Evolutionary conservation across 1,140 invertebrate genomes (phyloP).

Genomic region (Semibalanus balanoides): DNA sequence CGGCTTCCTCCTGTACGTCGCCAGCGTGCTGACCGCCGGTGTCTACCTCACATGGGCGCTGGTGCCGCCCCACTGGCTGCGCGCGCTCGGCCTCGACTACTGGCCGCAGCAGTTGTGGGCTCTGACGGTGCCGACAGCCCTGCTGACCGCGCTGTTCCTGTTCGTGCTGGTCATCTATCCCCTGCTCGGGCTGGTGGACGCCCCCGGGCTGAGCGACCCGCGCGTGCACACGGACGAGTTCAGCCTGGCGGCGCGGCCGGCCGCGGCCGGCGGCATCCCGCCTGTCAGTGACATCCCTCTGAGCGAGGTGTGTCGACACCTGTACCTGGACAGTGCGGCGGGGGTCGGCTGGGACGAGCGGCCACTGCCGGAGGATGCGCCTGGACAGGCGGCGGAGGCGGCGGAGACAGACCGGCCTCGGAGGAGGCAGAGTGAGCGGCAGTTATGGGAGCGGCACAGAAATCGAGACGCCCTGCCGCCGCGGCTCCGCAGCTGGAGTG

Average conservation of each 20-base stretch:
- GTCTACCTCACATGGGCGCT: background rate
- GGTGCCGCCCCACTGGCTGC: background rate
- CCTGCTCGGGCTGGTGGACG: background rate
- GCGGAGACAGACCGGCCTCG: no score
- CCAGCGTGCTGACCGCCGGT: background rate
- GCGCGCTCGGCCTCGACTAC: background rate
- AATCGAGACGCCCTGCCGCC: background rate
- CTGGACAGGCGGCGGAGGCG: no score
- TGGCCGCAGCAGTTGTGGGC: conserved; percentile 3
- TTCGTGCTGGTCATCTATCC: conserved; percentile 3
- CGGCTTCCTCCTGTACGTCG: background rate
- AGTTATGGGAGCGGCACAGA: background rate
- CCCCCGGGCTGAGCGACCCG: background rate
- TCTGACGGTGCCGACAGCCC: background rate
- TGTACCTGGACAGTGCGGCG: background rate
- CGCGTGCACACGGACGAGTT: background rate
- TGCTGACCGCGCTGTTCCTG: background rate
- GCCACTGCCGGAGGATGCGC: background rate
- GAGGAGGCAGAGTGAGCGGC: background rate
- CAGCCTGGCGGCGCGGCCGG: background rate
- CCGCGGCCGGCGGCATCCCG: background rate
- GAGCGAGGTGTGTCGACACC: background rate
- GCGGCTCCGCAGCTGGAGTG: background rate
- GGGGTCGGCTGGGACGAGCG: background rate
- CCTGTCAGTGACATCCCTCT: background rate